Percentiles rank a stretch among this genome's conserved stretches.
These are phyloP conservation scores for Pissodes strobi DNA, from an alignment of 1,140 invertebrate genomes.

Conservation along the genomic window DNA sequence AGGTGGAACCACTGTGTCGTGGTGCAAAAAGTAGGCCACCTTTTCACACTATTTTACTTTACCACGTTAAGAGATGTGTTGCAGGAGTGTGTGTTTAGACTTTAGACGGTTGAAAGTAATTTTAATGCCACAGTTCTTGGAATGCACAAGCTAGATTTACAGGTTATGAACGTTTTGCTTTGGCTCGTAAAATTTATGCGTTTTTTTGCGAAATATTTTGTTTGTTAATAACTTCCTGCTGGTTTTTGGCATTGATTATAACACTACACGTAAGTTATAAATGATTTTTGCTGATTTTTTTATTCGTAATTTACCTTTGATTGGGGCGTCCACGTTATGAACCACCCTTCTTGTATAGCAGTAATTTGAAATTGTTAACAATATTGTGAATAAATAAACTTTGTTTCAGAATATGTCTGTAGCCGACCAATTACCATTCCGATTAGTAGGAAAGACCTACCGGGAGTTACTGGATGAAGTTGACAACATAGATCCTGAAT, in stretches of 20 bases:
- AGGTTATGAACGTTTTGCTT: not conserved
- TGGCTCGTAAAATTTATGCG: not conserved
- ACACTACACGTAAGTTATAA: not conserved
- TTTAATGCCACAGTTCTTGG: no score
- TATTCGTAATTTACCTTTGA: not conserved
- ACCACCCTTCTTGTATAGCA: not conserved
- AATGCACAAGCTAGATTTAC: not conserved
- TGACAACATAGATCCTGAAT: no score
- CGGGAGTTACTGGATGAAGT: not conserved
- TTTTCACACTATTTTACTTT: no score
- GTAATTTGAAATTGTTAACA: not conserved
- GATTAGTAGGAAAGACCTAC: not conserved
- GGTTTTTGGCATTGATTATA: no score
- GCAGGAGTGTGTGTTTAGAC: not conserved
- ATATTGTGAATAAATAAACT: not conserved
- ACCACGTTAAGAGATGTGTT: not conserved
- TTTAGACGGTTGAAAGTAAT: no score
- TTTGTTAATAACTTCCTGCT: no score
- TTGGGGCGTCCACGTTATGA: not conserved
- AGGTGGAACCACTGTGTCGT: no score
- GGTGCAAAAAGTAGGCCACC: no score
- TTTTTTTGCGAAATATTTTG: not conserved
- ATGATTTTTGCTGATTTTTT: not conserved
- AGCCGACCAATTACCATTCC: not conserved
- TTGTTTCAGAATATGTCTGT: not conserved